These are phyloP conservation scores for Siniperca chuatsi DNA, from an alignment of 2,113 vertebrate species.

Conservation along the genomic window DNA sequence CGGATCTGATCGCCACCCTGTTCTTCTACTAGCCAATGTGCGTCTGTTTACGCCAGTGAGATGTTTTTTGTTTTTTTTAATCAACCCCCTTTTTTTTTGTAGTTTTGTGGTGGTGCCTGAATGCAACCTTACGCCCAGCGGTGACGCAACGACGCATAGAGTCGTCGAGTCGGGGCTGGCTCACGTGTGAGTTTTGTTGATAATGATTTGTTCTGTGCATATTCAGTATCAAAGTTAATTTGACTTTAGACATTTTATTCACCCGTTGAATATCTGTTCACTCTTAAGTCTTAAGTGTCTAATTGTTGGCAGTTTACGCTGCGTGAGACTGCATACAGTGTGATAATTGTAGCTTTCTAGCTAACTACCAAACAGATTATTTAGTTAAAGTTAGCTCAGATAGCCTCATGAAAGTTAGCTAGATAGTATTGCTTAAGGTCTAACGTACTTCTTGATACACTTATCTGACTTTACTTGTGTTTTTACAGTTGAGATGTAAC, in stretches of 20 bases:
- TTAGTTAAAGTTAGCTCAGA: neutral
- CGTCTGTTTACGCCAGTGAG: no score
- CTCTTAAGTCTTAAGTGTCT: neutral
- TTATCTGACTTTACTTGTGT: no score
- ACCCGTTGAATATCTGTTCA: neutral
- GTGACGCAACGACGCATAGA: slow-evolving; percentile 51
- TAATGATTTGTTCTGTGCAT: neutral
- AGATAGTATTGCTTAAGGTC: neutral
- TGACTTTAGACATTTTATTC: neutral
- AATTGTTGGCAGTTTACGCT: neutral
- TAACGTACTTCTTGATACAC: no score
- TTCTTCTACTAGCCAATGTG: no score
- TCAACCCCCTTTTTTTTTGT: no score
- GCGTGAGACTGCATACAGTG: neutral
- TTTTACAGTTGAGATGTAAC: neutral
- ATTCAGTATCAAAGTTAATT: neutral
- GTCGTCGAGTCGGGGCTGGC: neutral
- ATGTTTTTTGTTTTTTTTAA: no score
- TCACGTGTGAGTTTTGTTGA: slow-evolving; percentile 60
- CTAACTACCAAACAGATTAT: slow-evolving; percentile 16
- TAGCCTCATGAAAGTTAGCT: slow-evolving; percentile 25
- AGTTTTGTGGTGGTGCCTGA: neutral
- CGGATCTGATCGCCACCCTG: no score
- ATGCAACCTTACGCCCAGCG: slow-evolving; percentile 19
- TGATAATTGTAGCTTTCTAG: slow-evolving; percentile 22